A percentile compares a stretch with the other conserved stretches of the same genome.
Conservation (phyloP, 2,113 vertebrate species). For the Penelope pileata region DNA sequence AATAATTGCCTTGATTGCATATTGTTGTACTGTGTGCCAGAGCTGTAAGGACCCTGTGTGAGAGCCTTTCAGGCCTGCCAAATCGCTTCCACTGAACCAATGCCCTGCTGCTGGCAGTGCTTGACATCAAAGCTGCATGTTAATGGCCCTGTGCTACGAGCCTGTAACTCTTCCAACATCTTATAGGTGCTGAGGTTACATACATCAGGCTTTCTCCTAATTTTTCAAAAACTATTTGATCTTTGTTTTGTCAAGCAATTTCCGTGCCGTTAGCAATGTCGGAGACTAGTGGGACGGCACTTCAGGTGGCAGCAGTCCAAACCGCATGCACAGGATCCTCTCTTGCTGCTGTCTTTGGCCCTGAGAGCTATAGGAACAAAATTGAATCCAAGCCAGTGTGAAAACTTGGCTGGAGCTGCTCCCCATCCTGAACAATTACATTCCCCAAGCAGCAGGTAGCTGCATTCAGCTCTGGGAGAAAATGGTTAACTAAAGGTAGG, state of each 20-base stretch:
- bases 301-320: background rate
- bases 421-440: background rate
- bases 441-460: background rate
- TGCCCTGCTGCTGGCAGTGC: background rate
- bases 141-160: background rate
- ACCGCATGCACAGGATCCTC: background rate
- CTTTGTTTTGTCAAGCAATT: background rate
- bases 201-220: background rate
- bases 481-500: background rate
- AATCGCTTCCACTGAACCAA: background rate
- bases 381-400: background rate
- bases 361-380: slow-evolving; percentile 6
- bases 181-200: background rate
- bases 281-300: background rate
- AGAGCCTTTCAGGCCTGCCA: slow-evolving; percentile 14
- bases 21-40: background rate
- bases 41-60: background rate
- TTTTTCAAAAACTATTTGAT: background rate
- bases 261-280: background rate
- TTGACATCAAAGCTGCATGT: background rate
- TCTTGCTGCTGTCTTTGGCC: background rate
- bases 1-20: slow-evolving; percentile 20
- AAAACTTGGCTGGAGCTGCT: background rate
- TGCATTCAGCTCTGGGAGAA: background rate
- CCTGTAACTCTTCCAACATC: accelerated